Evolutionary conservation across 2,797 vertebrate genomes (phyloP).

Genomic region (Liasis olivaceus): DNA sequence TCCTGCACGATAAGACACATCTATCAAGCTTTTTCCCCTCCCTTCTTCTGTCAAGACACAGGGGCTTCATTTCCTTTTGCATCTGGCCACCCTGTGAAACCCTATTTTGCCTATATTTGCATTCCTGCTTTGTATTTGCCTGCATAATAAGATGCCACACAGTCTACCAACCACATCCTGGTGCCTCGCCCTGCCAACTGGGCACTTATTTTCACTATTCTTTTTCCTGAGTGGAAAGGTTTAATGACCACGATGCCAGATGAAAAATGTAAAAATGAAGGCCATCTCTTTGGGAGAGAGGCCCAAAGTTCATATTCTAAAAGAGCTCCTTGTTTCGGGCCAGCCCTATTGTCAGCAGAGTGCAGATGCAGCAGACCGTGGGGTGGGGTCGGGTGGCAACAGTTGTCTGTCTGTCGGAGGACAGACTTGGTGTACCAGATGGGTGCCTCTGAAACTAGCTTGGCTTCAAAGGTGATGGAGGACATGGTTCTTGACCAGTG

Average conservation of each 20-base stretch:
- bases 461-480: background rate
- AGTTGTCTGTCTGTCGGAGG: background rate
- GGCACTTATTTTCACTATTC: background rate
- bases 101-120: background rate
- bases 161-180: constrained; percentile 5
- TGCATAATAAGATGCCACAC: constrained; percentile 3
- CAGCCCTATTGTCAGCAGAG: background rate
- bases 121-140: constrained; percentile 7
- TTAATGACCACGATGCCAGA: background rate
- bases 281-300: no score
- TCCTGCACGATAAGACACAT: background rate
- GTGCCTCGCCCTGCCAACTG: background rate
- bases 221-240: background rate
- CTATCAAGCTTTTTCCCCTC: background rate
- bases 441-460: background rate
- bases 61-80: background rate
- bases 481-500: background rate
- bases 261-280: background rate
- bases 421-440: background rate
- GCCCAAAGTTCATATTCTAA: background rate
- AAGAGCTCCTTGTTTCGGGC: background rate
- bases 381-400: background rate
- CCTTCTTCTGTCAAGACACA: background rate
- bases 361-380: background rate
- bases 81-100: background rate